These are phyloP conservation scores for Eriocheir sinensis DNA, from an alignment of 1,140 invertebrate species.

Conservation along the genomic window DNA sequence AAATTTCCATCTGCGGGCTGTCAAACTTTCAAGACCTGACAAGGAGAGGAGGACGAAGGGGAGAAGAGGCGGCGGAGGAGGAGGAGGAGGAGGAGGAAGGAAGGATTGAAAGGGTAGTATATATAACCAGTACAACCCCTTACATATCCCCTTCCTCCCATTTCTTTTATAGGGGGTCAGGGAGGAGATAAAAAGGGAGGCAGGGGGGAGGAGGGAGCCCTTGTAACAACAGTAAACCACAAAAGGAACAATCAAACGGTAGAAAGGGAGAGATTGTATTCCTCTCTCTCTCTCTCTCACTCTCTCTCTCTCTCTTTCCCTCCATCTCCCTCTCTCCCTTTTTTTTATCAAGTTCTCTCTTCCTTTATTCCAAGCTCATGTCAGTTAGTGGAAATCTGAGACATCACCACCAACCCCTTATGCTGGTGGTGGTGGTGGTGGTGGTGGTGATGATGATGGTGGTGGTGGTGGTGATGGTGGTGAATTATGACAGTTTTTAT, in stretches of 20 bases:
- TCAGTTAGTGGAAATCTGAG: background rate
- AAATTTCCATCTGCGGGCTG: background rate
- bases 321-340: background rate
- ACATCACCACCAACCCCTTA: background rate
- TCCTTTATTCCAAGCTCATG: background rate
- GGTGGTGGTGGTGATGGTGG: too few species aligned
- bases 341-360: background rate
- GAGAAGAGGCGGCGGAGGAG: background rate
- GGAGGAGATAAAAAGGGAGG: background rate
- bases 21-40: background rate
- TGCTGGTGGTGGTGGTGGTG: too few species aligned
- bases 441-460: too few species aligned
- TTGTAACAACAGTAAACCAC: background rate
- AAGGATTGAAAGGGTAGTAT: too few species aligned
- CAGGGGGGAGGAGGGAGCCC: background rate
- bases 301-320: conserved; percentile 22
- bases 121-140: too few species aligned
- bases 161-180: background rate
- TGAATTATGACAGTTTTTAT: too few species aligned
- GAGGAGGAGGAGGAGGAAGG: too few species aligned
- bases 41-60: background rate
- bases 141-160: too few species aligned
- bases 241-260: background rate
- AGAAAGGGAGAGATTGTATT: background rate
- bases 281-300: conserved; percentile 20